phyloP scores from a whole-genome alignment of 2,113 vertebrate genomes.

The Saccopteryx bilineata region DNA sequence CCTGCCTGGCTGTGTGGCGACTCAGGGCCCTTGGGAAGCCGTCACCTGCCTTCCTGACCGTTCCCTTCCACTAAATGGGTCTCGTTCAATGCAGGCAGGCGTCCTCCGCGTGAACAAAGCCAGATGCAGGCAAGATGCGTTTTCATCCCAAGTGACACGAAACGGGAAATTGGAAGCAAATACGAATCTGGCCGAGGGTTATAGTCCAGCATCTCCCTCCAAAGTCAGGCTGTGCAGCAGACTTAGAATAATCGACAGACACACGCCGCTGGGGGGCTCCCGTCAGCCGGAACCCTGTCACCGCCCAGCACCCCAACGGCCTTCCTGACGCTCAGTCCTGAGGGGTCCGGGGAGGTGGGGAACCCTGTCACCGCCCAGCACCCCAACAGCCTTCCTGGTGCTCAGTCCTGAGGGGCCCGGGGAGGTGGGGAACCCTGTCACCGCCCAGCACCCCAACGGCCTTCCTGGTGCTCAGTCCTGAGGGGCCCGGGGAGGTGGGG shows the following conservation, averaged over 20 bases:
- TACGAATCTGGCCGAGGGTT: neutral
- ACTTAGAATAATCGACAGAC: conserved; percentile 76
- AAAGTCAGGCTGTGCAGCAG: conserved; percentile 84
- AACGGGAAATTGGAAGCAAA: neutral
- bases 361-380: too few species aligned
- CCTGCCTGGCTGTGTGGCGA: neutral
- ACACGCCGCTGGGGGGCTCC: neutral
- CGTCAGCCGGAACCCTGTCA: conserved; percentile 53
- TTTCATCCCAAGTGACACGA: neutral
- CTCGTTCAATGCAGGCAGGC: rapidly evolving
- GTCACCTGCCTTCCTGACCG: too few species aligned
- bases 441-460: too few species aligned
- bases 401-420: too few species aligned
- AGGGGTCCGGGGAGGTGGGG: neutral
- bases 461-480: too few species aligned
- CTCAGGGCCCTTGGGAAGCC: rapidly evolving
- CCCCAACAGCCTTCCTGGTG: too few species aligned
- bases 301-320: neutral
- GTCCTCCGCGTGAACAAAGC: neutral
- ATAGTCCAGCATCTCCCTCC: conserved; percentile 62
- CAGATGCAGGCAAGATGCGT: neutral
- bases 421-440: neutral
- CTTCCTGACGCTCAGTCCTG: rapidly evolving
- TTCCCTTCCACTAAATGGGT: too few species aligned
- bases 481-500: too few species aligned